phyloP scores from a whole-genome alignment of 2,888 invertebrate genomes.

The Lumbricus terrestris region DNA sequence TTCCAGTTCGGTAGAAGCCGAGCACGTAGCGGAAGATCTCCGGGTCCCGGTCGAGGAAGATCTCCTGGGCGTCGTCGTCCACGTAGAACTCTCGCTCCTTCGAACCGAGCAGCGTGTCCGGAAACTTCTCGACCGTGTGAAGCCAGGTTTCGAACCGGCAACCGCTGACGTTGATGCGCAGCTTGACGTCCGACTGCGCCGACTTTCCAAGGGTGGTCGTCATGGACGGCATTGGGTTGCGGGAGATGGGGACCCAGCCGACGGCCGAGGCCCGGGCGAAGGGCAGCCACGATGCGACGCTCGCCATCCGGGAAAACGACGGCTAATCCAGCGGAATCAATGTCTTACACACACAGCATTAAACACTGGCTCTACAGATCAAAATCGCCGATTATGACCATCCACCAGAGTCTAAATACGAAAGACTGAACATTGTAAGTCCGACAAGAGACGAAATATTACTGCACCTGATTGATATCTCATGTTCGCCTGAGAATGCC shows the following conservation, averaged over 20 bases:
- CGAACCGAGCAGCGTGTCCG: constrained; percentile 93
- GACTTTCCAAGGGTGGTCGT: constrained; percentile 86
- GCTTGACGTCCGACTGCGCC: constrained; percentile 92
- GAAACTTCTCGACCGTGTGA: constrained; percentile 97
- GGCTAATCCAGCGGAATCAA: neutral
- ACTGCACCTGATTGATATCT: neutral
- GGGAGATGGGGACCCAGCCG: constrained; percentile 99
- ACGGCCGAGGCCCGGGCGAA: constrained; percentile 99
- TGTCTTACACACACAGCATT: neutral
- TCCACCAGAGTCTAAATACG: neutral
- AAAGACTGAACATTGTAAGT: neutral
- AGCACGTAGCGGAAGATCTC: constrained; percentile 95
- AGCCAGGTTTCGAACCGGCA: constrained; percentile 95
- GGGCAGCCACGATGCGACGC: constrained; percentile 99
- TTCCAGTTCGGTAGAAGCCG: constrained; percentile 95
- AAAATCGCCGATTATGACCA: neutral
- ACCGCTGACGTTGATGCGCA: constrained; percentile 87
- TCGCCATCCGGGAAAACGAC: constrained; percentile 78
- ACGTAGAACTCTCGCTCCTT: constrained; percentile 98
- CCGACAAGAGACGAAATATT: neutral
- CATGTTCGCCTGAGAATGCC: neutral
- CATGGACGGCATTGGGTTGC: constrained; percentile 94
- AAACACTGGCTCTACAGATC: neutral
- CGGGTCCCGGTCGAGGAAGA: constrained; percentile 99
- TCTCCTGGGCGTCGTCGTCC: constrained; percentile 95